Base-by-base conservation (phyloP, 2,113 vertebrate species). In the Siniperca chuatsi region DNA sequence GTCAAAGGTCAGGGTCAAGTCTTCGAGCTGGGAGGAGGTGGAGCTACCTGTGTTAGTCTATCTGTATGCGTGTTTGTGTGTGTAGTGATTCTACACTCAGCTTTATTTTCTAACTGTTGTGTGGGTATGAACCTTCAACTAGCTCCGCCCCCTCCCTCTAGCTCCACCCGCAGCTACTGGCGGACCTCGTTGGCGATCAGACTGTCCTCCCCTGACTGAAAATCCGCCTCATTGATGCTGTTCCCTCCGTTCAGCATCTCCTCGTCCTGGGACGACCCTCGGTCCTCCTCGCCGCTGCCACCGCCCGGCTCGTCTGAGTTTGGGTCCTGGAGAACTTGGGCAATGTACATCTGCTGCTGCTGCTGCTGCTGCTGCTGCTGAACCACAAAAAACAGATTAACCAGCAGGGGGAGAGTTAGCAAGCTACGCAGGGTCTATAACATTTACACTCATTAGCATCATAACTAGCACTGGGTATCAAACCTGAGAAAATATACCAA, bases 121-220 rank as follows among this genome's bases (percentile, higher is more conserved):
- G 29, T 71, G 40, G 44, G n/a, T 54, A 15, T 76, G 29, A 52
- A 82, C 77, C 35, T 69, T 84, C 25, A 44, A 33, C 21, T 85
- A 85, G 86, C 87, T 83, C 93, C 83, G 33, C 83, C 84, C 84
- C 74, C 85, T 90, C 73, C 79, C 86, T 78, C 50, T n/a, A 37
- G 90, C 83, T 87, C 90, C 88, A 35, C 87, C 92, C 37, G 74
- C 46, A 46, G 90, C 90, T 95, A 96, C 61, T 96, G 96, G 90
- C 95, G 98, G 87, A 99, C 97, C 94, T 99, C 98, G 1, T 99
- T 99, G 92, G 98, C 98, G 92, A 99, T 97, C 94, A 99, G 98
- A 95, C 98, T 98, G 97, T 99, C 98, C 95, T 99, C 98, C 75
- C 97, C 98, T 0, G 98, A 99, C 95, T 99, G 98, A 96, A 99